These are phyloP conservation scores for Ameiurus melas DNA, from an alignment of 2,113 vertebrate genomes.

Conservation along the genomic window DNA sequence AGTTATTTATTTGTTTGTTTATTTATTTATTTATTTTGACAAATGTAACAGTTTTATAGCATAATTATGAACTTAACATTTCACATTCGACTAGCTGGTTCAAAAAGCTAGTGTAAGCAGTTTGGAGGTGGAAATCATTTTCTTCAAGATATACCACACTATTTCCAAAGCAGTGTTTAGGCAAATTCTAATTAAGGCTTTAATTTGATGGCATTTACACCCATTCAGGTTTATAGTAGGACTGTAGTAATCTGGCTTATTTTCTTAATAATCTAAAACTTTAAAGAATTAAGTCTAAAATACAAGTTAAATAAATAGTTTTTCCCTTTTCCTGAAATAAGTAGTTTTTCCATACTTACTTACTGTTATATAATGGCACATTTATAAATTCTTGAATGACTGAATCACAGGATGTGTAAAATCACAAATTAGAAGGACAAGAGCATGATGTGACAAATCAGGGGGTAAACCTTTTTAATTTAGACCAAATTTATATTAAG, in stretches of 20 bases:
- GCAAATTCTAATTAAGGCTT: background rate
- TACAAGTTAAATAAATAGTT: background rate
- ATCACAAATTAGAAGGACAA: background rate
- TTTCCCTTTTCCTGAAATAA: background rate
- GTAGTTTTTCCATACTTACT: background rate
- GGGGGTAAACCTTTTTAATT: background rate
- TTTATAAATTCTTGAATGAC: background rate
- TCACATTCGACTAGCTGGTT: background rate
- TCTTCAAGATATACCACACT: background rate
- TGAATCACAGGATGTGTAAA: background rate
- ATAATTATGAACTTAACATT: slow-evolving; percentile 4
- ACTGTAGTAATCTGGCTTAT: background rate
- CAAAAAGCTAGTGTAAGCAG: background rate
- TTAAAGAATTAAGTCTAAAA: background rate
- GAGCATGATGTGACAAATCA: background rate
- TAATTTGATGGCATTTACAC: background rate
- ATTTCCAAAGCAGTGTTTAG: background rate
- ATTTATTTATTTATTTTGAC: too few species aligned
- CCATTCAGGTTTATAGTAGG: background rate
- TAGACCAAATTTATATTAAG: background rate
- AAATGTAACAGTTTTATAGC: too few species aligned
- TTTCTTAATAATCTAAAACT: background rate
- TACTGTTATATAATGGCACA: background rate
- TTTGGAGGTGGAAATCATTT: background rate
- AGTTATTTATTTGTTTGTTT: too few species aligned